Evolutionary conservation across 2,797 vertebrate species (phyloP).

Genomic region (Karalla daura): DNA sequence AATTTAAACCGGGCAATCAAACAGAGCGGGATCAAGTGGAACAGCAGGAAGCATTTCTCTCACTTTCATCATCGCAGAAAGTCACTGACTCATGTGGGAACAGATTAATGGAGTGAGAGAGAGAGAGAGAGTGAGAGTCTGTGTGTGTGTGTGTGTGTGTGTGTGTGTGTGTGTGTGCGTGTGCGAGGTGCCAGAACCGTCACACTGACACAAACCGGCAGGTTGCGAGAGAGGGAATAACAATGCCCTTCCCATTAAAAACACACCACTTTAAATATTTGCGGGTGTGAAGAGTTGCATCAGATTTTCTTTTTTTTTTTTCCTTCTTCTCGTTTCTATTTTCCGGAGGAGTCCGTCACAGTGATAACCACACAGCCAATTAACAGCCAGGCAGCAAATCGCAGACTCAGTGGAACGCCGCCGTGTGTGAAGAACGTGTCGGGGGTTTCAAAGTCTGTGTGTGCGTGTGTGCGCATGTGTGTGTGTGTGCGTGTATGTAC

Average conservation of each 20-base stretch:
- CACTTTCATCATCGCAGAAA: slow-evolving; percentile 63
- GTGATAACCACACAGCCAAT: slow-evolving; percentile 33
- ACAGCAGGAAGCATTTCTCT: slow-evolving; percentile 44
- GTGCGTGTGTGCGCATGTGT: not conserved
- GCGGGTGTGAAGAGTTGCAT: not conserved
- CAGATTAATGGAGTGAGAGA: slow-evolving; percentile 44
- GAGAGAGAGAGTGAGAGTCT: too few relatives aligned
- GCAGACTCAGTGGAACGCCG: slow-evolving; percentile 21
- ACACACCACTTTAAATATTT: slow-evolving; percentile 18
- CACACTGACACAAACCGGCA: not conserved
- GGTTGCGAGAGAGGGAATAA: slow-evolving; percentile 11
- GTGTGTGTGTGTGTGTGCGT: too few relatives aligned
- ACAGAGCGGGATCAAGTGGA: slow-evolving; percentile 26
- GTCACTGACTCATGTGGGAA: slow-evolving; percentile 47
- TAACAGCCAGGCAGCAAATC: slow-evolving; percentile 16
- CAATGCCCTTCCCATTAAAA: slow-evolving; percentile 12
- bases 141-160: too few relatives aligned
- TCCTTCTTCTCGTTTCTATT: too few relatives aligned
- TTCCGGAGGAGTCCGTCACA: not conserved
- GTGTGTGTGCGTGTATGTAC: not conserved
- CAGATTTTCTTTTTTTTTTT: too few relatives aligned
- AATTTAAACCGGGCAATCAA: slow-evolving; percentile 18
- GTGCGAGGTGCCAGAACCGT: not conserved
- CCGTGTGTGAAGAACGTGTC: slow-evolving; percentile 10
- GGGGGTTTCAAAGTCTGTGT: slow-evolving; percentile 1